Evolutionary conservation across 2,113 vertebrate genomes (phyloP), one percentile per base, ranked within the genome.

Genomic region (Dromas ardeola): DNA sequence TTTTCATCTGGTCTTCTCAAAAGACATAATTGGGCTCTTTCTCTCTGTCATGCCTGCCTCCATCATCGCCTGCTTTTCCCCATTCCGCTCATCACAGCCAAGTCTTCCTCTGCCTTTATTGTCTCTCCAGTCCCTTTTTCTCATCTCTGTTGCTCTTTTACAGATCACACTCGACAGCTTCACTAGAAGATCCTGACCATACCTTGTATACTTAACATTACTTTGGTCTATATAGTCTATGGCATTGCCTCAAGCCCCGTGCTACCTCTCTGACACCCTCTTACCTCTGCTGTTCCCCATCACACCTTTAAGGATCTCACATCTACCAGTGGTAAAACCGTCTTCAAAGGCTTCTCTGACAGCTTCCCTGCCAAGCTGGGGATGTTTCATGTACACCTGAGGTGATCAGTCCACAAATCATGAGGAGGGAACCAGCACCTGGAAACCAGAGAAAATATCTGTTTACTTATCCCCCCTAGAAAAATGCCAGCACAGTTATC

Each of bases 51-150:
- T 4, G 5, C 15, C 52, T 61, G 32, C 21, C 58, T 65, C 18
- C 8, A 15, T 27, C 13, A 21, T 34, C 7, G 0, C 23, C 21
- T 61, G 11, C 56, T 76, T 79, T 63, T 45, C 21, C 30, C 27
- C 17, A 69, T 85, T 11, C 4, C 6, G 18, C 19, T 15, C 4
- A 8, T 73, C 36, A 34, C 1, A 76, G 30, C 12, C 27, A 49
- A 27, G 15, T 40, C 14, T 63, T 86, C 30, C 38, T 59, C 32
- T 0, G 0, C 0, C 0, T 65, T 72, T 92, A 10, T 66, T 78
- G 17, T 86, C 72, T 65, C 38, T 56, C 30, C 17, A 12, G 27
- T 63, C 25, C 17, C 10, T 79, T 49, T 83, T 27, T 70, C 42
- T 83, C 34, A 23, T 6, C 22, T 80, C 40, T 69, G 21, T 59